phyloP scores from a whole-genome alignment of 2,113 vertebrate species.

The Panthera leo region DNA sequence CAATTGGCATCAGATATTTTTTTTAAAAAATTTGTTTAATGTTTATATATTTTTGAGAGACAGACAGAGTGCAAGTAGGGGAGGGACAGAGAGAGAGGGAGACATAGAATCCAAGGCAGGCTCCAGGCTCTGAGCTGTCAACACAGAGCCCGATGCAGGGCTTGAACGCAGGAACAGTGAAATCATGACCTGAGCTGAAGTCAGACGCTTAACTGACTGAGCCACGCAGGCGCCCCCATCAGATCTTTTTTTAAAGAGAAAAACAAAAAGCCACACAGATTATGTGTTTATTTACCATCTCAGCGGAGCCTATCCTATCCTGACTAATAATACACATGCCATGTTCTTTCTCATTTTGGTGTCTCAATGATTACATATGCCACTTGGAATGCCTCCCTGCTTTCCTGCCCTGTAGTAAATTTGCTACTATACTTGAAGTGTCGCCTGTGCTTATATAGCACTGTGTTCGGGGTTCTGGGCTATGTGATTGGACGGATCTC shows the following conservation, averaged over 20 bases:
- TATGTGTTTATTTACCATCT: slow-evolving; percentile 20
- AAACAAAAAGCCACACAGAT: neutral
- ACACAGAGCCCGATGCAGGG: too few relatives aligned
- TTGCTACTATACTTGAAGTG: neutral
- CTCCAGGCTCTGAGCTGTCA: too few relatives aligned
- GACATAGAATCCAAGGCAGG: too few relatives aligned
- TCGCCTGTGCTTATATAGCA: neutral
- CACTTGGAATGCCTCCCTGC: neutral
- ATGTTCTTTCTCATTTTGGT: neutral
- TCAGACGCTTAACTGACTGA: too few relatives aligned
- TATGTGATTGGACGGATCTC: neutral
- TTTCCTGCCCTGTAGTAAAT: neutral
- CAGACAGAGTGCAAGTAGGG: too few relatives aligned
- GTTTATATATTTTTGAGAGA: too few relatives aligned
- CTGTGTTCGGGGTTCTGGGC: neutral
- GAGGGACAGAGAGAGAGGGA: too few relatives aligned
- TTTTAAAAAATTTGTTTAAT: too few relatives aligned
- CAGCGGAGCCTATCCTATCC: neutral
- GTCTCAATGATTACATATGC: neutral
- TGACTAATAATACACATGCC: slow-evolving; percentile 5
- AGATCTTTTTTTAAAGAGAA: neutral
- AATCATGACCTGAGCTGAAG: too few relatives aligned
- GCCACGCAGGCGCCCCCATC: too few relatives aligned
- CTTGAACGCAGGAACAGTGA: too few relatives aligned
- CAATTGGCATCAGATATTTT: neutral